Evolutionary conservation across 2,113 vertebrate genomes (phyloP).

Genomic region (Saguinus midas): DNA sequence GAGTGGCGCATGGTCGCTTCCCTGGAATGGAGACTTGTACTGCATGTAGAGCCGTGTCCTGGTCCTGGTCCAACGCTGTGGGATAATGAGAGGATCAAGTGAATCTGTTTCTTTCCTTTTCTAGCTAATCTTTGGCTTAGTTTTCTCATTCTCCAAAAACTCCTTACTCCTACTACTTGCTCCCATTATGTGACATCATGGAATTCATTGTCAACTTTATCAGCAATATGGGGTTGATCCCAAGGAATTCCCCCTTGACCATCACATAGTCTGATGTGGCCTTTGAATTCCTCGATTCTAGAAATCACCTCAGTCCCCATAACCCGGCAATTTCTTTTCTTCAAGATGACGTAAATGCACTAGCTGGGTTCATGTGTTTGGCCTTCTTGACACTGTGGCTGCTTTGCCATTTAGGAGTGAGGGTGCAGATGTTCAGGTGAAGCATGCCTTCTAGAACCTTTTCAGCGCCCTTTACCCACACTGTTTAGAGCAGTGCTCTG

Average conservation of each 20-base stretch:
- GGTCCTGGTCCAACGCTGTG: neutral
- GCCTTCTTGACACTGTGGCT: neutral
- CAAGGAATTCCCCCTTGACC: neutral
- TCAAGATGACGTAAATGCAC: neutral
- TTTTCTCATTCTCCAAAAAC: neutral
- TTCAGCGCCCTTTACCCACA: neutral
- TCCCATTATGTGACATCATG: neutral
- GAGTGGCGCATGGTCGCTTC: accelerated
- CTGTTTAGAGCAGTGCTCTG: too few relatives aligned
- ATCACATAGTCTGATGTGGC: neutral
- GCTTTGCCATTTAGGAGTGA: neutral
- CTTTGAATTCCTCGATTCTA: neutral
- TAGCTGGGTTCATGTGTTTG: neutral
- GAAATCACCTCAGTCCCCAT: neutral
- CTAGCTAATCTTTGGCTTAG: neutral
- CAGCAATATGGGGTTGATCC: neutral
- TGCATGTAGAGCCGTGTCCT: accelerated
- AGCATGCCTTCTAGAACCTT: neutral
- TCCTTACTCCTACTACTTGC: neutral
- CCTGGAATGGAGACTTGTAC: neutral
- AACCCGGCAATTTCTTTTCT: neutral
- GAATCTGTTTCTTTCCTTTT: neutral
- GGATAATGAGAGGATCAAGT: neutral
- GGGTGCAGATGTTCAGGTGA: neutral
- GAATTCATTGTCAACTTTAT: neutral